Evolutionary conservation across 2,797 vertebrate species (phyloP), one percentile per base, ranked within the genome.

Genomic region (Melanotaenia pygmaea): DNA sequence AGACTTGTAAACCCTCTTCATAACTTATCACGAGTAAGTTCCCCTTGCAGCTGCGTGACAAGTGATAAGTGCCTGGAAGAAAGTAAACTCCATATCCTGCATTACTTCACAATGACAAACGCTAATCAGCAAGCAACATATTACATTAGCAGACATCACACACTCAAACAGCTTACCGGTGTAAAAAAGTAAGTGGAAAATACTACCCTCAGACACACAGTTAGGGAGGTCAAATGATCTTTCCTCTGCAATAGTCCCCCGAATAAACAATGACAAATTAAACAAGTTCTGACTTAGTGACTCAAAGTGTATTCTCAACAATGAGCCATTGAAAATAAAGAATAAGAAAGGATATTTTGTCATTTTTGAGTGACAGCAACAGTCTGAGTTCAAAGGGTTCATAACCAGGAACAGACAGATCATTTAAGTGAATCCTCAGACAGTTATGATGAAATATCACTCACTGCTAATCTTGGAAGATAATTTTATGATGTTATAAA

Each of bases 341-440:
- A 76, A 84, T 38, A 88, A 77, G 67, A 87, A 83, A 74, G 64
- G 67, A 71, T 86, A 86, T 83, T 88, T 86, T 77, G 85, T 76
- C 80, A 89, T 78, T 80, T 63, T 72, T 89, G 86, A 91, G 80
- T 88, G 86, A 91, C 79, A 88, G 86, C 70, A 61, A 87, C 82
- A 87, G 87, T 86, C 87, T 64, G 75, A 85, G 91, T 92, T 90
- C 91, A 94, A 94, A 93, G 87, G 86, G 87, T 88, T 89, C 77
- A 80, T 81, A 92, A 84, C 87, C 73, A 87, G 83, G 79, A 60
- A 83, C 88, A 89, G 81, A 87, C 91, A 86, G 86, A 73, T 84
- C 84, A 77, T 80, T 81, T 79, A 68, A 83, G 88, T 91, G 80
- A 93, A 92, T 94, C 89, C 92, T 93, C 93, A 38, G n/a, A 69